A percentile compares a stretch with the other conserved stretches of the same genome.
Conservation (phyloP, 53 echinoderm and acorn worm genomes). For the Actinopyga echinites region DNA sequence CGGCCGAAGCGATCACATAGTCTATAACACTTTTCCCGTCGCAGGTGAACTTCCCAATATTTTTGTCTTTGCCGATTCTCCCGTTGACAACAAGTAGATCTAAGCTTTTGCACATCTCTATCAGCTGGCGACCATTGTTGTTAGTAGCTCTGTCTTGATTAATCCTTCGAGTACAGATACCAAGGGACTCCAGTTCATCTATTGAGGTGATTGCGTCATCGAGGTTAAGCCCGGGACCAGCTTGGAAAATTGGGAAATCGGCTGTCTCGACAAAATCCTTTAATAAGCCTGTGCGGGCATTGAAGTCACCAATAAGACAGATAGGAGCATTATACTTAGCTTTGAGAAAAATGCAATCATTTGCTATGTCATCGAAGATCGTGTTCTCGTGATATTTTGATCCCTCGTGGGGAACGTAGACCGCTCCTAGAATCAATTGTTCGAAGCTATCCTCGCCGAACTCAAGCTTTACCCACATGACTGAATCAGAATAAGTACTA, state of each 20-base stretch:
- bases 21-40: not conserved
- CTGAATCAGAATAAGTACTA: too few species aligned
- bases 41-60: not conserved
- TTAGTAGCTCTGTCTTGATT: not conserved
- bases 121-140: not conserved
- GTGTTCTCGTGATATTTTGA: not conserved
- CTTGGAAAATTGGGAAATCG: not conserved
- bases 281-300: not conserved
- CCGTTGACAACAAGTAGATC: not conserved
- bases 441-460: not conserved
- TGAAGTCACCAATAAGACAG: not conserved
- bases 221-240: not conserved
- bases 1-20: too few species aligned
- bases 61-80: not conserved
- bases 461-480: too few species aligned
- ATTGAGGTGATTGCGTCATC: not conserved
- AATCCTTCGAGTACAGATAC: not conserved
- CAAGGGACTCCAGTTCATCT: not conserved
- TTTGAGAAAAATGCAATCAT: not conserved
- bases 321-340: not conserved
- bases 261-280: not conserved
- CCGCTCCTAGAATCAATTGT: not conserved
- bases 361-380: not conserved
- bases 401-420: not conserved
- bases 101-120: not conserved